phyloP scores from a whole-genome alignment of 1,140 invertebrate genomes.

The Camponotus floridanus region DNA sequence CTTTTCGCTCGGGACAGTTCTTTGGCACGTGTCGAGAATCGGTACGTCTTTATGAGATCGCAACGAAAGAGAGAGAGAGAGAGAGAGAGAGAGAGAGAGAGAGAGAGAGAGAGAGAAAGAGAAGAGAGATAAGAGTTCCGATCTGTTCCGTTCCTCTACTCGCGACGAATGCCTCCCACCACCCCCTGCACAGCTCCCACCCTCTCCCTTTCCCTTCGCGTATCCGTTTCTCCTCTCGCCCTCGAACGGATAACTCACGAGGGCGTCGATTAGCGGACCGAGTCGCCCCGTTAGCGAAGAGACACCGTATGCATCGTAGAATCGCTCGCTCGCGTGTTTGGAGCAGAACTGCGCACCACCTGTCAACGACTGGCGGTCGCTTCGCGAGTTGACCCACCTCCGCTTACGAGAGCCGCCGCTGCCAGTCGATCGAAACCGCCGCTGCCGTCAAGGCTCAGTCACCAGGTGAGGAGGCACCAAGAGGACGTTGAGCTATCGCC shows the following conservation, averaged over 20 bases:
- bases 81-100: no score
- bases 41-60: neutral
- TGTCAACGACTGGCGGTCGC: slow-evolving; percentile 32
- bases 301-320: neutral
- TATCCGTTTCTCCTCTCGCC: slow-evolving; percentile 12
- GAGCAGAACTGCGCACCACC: slow-evolving; percentile 55
- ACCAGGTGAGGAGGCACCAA: slow-evolving; percentile 18
- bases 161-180: neutral
- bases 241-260: neutral
- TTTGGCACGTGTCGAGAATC: no score
- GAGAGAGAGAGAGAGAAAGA: neutral
- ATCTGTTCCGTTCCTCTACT: neutral
- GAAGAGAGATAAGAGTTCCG: neutral
- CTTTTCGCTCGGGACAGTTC: neutral
- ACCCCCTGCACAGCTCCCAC: neutral
- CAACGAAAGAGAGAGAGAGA: neutral
- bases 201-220: neutral
- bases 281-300: neutral
- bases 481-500: slow-evolving; percentile 23
- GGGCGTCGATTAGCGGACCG: neutral
- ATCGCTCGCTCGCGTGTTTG: neutral
- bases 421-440: slow-evolving; percentile 37
- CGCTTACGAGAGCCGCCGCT: slow-evolving; percentile 15
- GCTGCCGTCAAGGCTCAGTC: slow-evolving; percentile 3
- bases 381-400: slow-evolving; percentile 55